Evolutionary conservation across 2,113 vertebrate genomes (phyloP).

Genomic region (Caracal caracal): DNA sequence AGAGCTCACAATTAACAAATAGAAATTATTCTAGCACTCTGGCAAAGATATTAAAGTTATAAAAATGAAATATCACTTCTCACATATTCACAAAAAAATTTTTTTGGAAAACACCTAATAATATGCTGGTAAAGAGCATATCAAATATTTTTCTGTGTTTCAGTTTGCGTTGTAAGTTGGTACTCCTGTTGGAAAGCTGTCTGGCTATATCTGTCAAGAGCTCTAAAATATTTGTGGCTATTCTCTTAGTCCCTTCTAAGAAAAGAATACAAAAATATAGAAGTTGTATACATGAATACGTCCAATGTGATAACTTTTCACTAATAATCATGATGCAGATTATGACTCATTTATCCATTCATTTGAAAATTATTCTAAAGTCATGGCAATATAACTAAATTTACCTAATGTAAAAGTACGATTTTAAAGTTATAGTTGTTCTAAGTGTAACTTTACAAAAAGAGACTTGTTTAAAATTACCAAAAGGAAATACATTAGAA

Average conservation of each 20-base stretch:
- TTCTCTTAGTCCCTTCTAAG: background rate
- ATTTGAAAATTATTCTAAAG: background rate
- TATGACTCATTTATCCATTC: background rate
- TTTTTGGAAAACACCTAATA: background rate
- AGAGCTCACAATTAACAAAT: background rate
- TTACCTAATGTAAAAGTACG: background rate
- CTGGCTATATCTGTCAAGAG: background rate
- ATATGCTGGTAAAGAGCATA: background rate
- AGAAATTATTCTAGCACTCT: constrained; percentile 9
- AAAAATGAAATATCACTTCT: constrained; percentile 30
- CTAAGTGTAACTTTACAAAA: background rate
- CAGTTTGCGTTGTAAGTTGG: background rate
- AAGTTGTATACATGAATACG: background rate
- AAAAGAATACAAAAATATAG: background rate
- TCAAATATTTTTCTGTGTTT: background rate
- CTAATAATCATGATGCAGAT: background rate
- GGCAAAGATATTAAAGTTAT: background rate
- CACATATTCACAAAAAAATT: background rate
- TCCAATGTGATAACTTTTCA: background rate
- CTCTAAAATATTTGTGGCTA: background rate
- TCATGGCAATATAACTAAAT: background rate
- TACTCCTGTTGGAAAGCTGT: background rate
- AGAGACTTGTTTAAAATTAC: background rate
- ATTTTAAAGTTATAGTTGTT: background rate
- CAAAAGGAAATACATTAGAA: background rate